phyloP scores from a whole-genome alignment of 2,113 vertebrate genomes.

The Lepus europaeus region DNA sequence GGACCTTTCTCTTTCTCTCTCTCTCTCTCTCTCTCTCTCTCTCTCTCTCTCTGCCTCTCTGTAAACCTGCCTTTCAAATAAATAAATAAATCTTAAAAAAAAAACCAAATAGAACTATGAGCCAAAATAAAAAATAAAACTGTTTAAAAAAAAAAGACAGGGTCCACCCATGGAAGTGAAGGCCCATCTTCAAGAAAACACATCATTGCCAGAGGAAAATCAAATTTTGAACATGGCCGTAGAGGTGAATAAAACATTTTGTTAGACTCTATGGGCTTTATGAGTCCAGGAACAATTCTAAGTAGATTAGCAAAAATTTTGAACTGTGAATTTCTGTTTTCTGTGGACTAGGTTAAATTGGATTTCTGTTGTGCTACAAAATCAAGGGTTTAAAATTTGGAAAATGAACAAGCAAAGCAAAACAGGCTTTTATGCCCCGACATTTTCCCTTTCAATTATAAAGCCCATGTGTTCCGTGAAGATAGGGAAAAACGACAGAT shows the following conservation, averaged over 20 bases:
- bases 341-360: neutral
- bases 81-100: no score
- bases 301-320: conserved; percentile 3
- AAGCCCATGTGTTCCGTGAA: conserved; percentile 26
- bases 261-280: neutral
- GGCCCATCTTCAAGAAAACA: neutral
- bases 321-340: conserved; percentile 14
- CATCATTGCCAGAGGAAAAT: neutral
- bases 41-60: no score
- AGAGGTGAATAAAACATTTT: neutral
- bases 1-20: no score
- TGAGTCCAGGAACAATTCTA: neutral
- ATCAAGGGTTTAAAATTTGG: conserved; percentile 10
- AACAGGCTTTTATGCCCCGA: conserved; percentile 5
- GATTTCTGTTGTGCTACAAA: conserved; percentile 33
- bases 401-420: conserved; percentile 47
- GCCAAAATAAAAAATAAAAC: no score
- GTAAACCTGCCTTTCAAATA: no score
- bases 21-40: no score
- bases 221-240: neutral
- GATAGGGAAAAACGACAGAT: neutral
- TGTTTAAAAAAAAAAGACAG: no score
- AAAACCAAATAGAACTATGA: no score
- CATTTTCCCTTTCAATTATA: conserved; percentile 24
- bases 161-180: neutral